Evolutionary conservation across 2,113 vertebrate species (phyloP).

Genomic region (Leucopsar rothschildi): DNA sequence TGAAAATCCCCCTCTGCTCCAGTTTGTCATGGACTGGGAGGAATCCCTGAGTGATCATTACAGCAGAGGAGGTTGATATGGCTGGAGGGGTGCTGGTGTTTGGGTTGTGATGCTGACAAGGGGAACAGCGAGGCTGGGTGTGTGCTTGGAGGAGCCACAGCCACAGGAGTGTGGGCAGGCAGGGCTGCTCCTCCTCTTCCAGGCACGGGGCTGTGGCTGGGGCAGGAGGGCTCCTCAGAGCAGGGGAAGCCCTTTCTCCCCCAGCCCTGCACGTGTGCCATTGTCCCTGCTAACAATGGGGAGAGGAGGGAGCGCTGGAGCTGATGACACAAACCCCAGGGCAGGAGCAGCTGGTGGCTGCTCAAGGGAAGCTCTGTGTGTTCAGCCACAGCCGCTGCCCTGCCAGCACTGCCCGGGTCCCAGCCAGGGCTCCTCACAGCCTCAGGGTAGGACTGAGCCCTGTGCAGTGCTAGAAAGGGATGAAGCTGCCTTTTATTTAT

Average conservation of each 20-base stretch:
- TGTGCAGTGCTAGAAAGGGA: not conserved
- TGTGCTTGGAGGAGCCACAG: not conserved
- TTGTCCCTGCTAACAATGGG: conserved; percentile 22
- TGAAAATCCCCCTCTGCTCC: not conserved
- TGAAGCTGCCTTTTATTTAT: not conserved
- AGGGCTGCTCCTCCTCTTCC: too few relatives aligned
- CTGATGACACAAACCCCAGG: conserved; percentile 15
- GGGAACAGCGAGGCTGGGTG: accelerated
- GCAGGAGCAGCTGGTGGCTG: conserved; percentile 9
- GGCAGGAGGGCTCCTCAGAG: not conserved
- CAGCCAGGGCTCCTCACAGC: not conserved
- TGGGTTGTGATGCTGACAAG: accelerated
- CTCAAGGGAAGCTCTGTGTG: conserved; percentile 34
- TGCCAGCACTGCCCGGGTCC: not conserved
- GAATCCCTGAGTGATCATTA: accelerated
- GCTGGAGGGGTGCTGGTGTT: not conserved
- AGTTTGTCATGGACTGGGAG: not conserved
- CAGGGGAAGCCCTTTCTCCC: not conserved
- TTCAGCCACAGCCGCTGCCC: not conserved
- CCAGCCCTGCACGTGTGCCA: not conserved
- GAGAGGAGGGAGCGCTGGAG: not conserved
- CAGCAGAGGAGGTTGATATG: accelerated
- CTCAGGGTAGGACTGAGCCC: accelerated
- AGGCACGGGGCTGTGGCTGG: accelerated
- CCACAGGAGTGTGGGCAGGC: too few relatives aligned